phyloP scores from a whole-genome alignment of 1,140 invertebrate species.

The Brachionus koreanus region DNA sequence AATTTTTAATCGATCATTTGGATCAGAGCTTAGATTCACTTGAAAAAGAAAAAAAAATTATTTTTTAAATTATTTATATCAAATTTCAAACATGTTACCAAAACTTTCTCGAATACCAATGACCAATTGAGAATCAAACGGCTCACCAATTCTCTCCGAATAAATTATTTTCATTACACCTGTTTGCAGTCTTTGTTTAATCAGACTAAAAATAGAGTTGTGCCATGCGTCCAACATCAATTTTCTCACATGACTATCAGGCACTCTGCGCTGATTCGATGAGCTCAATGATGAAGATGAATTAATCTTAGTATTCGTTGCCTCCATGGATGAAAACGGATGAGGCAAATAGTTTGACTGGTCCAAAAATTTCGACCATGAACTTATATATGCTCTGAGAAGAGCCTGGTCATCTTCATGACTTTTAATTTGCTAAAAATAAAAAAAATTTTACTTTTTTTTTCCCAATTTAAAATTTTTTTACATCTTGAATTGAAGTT shows the following conservation, averaged over 20 bases:
- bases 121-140: conserved; percentile 92
- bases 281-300: conserved; percentile 62
- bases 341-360: conserved; percentile 93
- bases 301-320: conserved; percentile 9
- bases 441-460: conserved; percentile 39
- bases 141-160: conserved; percentile 90
- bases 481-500: conserved; percentile 78
- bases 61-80: background rate
- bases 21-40: conserved; percentile 93
- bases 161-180: conserved; percentile 95
- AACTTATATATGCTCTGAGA: conserved; percentile 87
- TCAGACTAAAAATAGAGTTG: conserved; percentile 90
- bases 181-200: conserved; percentile 83
- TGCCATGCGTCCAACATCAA: conserved; percentile 98
- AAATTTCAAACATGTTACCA: conserved; percentile 62
- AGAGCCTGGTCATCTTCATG: conserved; percentile 89
- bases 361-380: conserved; percentile 96
- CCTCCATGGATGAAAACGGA: conserved; percentile 85
- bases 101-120: conserved; percentile 93
- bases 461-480: background rate
- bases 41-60: conserved; percentile 53
- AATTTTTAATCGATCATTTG: conserved; percentile 85
- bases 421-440: conserved; percentile 70
- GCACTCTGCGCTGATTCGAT: background rate
- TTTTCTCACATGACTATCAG: conserved; percentile 59